Evolutionary conservation across 2,888 invertebrate species (phyloP).

Genomic region (Rhopalosiphum nymphaeae): DNA sequence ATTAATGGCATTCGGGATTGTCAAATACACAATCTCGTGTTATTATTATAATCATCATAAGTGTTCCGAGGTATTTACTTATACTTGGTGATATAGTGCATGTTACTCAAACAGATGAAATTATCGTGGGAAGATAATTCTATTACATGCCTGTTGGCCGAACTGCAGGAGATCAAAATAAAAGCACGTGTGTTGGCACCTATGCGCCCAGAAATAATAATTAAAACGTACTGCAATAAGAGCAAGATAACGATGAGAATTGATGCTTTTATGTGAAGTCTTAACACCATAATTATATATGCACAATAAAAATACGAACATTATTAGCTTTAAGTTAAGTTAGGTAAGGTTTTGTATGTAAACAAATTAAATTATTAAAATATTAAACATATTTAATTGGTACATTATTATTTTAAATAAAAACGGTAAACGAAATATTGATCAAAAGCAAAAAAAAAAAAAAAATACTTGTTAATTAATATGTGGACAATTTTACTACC

Average conservation of each 20-base stretch:
- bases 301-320: neutral
- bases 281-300: neutral
- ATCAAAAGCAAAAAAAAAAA: neutral
- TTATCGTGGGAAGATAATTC: constrained; percentile 30
- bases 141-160: neutral
- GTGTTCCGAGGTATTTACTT: constrained; percentile 33
- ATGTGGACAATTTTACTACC: neutral
- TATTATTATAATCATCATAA: constrained; percentile 54
- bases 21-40: constrained; percentile 28
- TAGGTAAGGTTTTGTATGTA: neutral
- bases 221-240: neutral
- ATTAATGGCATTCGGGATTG: constrained; percentile 49
- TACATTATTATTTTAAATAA: neutral
- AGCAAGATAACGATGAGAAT: neutral
- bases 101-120: constrained; percentile 9
- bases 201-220: neutral
- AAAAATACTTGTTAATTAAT: neutral
- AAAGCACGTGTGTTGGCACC: neutral
- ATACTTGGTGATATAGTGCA: constrained; percentile 5
- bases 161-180: neutral
- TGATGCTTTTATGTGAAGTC: neutral
- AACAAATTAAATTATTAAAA: neutral
- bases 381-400: neutral
- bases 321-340: neutral
- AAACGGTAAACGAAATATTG: neutral